Base-by-base conservation (phyloP, 1,140 invertebrate genomes). In the Spodoptera litura region DNA sequence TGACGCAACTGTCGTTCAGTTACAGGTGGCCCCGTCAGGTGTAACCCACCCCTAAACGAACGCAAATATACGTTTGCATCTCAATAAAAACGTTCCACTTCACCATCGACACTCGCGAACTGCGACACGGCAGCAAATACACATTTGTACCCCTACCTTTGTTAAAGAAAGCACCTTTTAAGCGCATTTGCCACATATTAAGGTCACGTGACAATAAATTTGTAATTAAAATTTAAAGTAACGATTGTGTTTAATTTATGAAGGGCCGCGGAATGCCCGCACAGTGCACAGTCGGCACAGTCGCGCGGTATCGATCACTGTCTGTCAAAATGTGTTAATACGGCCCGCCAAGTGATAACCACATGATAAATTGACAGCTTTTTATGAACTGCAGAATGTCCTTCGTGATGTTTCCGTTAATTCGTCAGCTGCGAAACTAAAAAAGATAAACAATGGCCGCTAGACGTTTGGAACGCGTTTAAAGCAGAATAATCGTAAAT, bases 11-110 rank as follows among this genome's bases (percentile, higher is more conserved):
- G 88, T 85, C 89, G 68, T 72, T 58, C 38, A 44, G 38, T 79
- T 89, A 92, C 90, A 92, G 90, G 89, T 91, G 89, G 85, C 58
- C 66, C 49, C 35, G 85, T 90, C 90, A 91, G 90, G 88, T 91
- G 90, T 83, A 85, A 87, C 85, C 85, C 80, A 80, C 51, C 61
- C 70, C 72, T 25, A 53, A 72, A 44, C 31, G 44, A 70, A 64
- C 31, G 31, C 31, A 71, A 58, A 64, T 49, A 59, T 73, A 58
- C 15, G 13, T 38, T 49, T 80, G 53, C 70, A 25, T 20, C 72
- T 20, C 35, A 27, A n/a, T 4, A 68, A 78, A 64, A 31, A 61
- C 13, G 15, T 61, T 78, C 15, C 52, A 62, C 20, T 20, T 11
- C 27, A 38, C n/a, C 35, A 55, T 10, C 52, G 9, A 13, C 10